phyloP scores from a whole-genome alignment of 2,888 invertebrate genomes.

The Hylaea fasciaria region DNA sequence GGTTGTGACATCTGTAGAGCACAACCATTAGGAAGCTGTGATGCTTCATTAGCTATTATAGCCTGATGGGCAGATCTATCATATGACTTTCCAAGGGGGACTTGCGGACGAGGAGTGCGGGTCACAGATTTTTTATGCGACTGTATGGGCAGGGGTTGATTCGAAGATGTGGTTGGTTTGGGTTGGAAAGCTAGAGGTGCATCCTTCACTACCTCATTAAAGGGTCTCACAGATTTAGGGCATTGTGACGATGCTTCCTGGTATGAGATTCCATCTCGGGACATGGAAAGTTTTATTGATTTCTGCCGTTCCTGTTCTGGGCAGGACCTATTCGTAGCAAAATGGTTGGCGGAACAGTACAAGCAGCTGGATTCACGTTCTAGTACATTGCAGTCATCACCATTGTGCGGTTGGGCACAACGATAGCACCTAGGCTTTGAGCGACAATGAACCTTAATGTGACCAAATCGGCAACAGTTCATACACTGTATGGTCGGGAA shows the following conservation, averaged over 20 bases:
- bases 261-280: constrained; percentile 35
- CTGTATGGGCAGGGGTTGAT: no score
- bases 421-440: constrained; percentile 39
- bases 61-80: no score
- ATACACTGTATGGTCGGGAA: constrained; percentile 12
- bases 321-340: constrained; percentile 31
- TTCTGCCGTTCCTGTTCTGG: constrained; percentile 37
- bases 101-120: no score
- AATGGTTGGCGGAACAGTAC: constrained; percentile 33
- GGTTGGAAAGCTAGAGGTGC: no score
- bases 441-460: constrained; percentile 36
- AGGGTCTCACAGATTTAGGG: no score
- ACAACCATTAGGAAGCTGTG: no score
- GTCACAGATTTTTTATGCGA: no score
- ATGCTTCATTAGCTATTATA: no score
- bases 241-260: constrained; percentile 23
- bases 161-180: no score
- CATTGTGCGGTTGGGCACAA: constrained; percentile 34
- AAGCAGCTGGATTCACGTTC: constrained; percentile 23
- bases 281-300: constrained; percentile 37
- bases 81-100: no score
- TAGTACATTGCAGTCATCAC: constrained; percentile 18
- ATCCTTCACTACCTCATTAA: no score
- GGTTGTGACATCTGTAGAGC: no score
- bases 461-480: constrained; percentile 42